Evolutionary conservation across 2,113 vertebrate species (phyloP), one percentile per base, ranked within the genome.

Genomic region (Platanista minor): DNA sequence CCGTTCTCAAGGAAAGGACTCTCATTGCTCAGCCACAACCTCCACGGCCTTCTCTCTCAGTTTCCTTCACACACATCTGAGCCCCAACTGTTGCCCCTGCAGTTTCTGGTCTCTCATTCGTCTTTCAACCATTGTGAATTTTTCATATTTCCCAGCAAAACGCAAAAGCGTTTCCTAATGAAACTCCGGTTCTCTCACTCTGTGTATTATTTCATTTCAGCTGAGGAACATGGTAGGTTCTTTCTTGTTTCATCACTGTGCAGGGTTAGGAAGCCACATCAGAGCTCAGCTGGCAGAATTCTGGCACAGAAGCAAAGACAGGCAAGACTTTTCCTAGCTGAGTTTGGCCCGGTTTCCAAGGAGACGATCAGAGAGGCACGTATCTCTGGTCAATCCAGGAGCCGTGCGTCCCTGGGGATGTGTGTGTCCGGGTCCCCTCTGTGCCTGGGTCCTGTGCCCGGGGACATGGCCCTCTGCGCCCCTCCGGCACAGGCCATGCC

Each of bases 381-480:
- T 5, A 8, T 8, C 31, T 3, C 39, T 1, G 4, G 31, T 46
- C n/a, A 4, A 29, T 9, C 6, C 20, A 1, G 3, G 46, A n/a
- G 8, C n/a, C 13, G 1, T 4, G 43, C 6, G 29, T 3, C 29
- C 82, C 54, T 3, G 0, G 10, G 13, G 9, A 31, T 1, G 0
- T 3, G 0, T 3, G 2, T 39, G 61, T 15, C 27, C 0, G 0
- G 31, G 33, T 3, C 4, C 10, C 9, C 57, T 52, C 0, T 1
- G 5, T 10, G 10, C 39, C 20, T 8, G 15, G 25, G 31, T 23
- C 41, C 41, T 10, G 12, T 2, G 2, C 39, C 77, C 0, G 0
- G 15, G n/a, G 11, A 0, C 21, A 1, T 1, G 0, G 18, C 13
- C 78, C 31, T 9, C 15, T 23, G 10, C 9, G 3, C 0, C 61